Conservation (phyloP, 2,113 vertebrate genomes). For the Microcebus griseorufus region DNA sequence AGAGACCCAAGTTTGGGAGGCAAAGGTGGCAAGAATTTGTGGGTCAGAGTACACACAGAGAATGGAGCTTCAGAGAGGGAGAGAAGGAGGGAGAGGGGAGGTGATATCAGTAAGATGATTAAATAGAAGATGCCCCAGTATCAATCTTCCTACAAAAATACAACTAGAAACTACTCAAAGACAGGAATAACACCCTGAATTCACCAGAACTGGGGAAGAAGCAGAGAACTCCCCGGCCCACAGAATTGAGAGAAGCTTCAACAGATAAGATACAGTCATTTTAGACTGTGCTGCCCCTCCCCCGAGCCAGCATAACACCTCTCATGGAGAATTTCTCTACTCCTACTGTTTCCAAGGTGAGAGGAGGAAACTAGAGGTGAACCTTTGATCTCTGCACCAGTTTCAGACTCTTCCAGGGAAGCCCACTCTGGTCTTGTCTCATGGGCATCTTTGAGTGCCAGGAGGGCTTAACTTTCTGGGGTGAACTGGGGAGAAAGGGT, state of each 20-base stretch:
- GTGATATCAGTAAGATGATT: background rate
- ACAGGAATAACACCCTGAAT: background rate
- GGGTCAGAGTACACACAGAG: background rate
- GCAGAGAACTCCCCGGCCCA: background rate
- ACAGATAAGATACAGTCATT: background rate
- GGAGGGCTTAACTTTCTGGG: background rate
- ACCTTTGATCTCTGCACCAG: background rate
- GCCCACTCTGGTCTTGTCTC: background rate
- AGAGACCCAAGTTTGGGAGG: too few relatives aligned
- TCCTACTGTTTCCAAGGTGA: background rate
- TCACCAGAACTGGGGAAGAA: background rate
- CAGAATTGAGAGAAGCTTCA: background rate
- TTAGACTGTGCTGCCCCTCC: background rate
- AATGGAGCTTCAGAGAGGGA: background rate
- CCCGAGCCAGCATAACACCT: background rate
- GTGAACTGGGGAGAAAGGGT: background rate
- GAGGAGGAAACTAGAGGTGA: background rate
- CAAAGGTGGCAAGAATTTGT: background rate
- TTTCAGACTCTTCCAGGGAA: background rate
- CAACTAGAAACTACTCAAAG: background rate
- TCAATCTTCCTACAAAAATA: background rate
- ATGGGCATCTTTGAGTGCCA: background rate
- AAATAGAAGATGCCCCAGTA: background rate
- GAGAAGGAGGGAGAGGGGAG: background rate
- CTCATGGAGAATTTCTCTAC: background rate